phyloP scores from a whole-genome alignment of 30 jellyfish, hydroid and myxozoan genomes.

The Morbakka virulenta region DNA sequence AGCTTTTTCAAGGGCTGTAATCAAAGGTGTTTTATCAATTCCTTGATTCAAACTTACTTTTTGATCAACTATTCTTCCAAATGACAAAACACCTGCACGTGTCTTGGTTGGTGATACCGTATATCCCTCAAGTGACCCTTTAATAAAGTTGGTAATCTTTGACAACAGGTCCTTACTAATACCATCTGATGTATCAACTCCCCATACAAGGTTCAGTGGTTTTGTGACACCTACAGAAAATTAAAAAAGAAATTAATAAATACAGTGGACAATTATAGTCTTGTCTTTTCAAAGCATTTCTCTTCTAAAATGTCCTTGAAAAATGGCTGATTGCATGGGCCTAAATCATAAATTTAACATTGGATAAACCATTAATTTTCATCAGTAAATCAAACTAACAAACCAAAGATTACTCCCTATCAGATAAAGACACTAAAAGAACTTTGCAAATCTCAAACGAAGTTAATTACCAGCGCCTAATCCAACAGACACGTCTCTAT shows the following conservation, averaged over 20 bases:
- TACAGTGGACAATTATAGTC: background rate
- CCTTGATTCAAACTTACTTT: background rate
- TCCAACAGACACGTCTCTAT: too few species aligned
- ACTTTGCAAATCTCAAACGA: too few species aligned
- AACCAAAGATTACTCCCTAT: too few species aligned
- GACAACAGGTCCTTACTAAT: background rate
- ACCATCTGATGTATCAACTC: background rate
- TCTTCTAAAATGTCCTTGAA: too few species aligned
- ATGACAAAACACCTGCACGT: slow-evolving; percentile 48
- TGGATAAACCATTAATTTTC: too few species aligned
- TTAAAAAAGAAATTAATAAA: too few species aligned
- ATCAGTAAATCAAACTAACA: too few species aligned
- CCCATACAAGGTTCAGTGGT: background rate
- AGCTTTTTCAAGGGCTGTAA: background rate
- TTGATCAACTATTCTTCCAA: slow-evolving; percentile 8
- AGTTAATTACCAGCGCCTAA: too few species aligned
- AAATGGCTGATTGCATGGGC: too few species aligned
- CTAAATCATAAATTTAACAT: too few species aligned
- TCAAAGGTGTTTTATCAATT: background rate
- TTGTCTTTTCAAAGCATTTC: too few species aligned
- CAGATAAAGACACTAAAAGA: too few species aligned
- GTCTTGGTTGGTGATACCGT: slow-evolving; percentile 29
- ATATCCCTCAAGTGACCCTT: slow-evolving; percentile 47
- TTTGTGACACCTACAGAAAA: slow-evolving; percentile 27
- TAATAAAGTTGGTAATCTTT: slow-evolving; percentile 2